Evolutionary conservation across 2,797 vertebrate genomes (phyloP).

Genomic region (Falco novaeseelandiae): DNA sequence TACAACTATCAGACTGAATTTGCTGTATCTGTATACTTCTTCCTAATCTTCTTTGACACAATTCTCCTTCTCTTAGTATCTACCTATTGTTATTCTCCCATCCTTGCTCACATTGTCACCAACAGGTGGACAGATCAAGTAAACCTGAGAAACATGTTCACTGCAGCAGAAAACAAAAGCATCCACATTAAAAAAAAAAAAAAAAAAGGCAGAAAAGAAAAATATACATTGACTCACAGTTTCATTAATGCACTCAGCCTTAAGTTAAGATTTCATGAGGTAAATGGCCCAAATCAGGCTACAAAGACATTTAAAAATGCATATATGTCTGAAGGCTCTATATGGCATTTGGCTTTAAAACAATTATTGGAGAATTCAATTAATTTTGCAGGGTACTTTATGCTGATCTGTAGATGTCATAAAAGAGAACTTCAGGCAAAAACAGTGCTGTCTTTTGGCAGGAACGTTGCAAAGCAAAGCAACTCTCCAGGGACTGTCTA

Average conservation of each 20-base stretch:
- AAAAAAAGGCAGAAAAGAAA: neutral
- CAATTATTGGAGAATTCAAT: slow-evolving; percentile 52
- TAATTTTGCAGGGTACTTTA: slow-evolving; percentile 54
- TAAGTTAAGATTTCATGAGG: slow-evolving; percentile 13
- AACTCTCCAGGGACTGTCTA: neutral
- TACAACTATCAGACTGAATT: slow-evolving; percentile 19
- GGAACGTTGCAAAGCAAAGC: neutral
- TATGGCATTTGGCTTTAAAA: slow-evolving; percentile 59
- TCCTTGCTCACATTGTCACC: neutral
- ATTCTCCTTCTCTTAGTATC: slow-evolving; percentile 2
- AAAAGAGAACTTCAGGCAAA: slow-evolving; percentile 54
- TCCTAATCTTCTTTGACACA: slow-evolving; percentile 31
- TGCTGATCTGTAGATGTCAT: slow-evolving; percentile 56
- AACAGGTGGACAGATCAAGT: slow-evolving; percentile 37
- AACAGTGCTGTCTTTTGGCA: slow-evolving; percentile 8
- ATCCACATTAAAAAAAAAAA: neutral
- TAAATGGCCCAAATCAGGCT: slow-evolving; percentile 48
- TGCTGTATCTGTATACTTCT: neutral
- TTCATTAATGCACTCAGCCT: slow-evolving; percentile 21
- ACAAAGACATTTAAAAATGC: slow-evolving; percentile 49
- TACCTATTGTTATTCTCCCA: neutral
- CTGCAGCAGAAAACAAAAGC: slow-evolving; percentile 35
- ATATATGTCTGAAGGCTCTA: slow-evolving; percentile 28
- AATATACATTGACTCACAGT: neutral
- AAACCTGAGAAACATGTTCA: slow-evolving; percentile 28